These are phyloP conservation scores for Ostrea denselamellosa DNA, from an alignment of 1,140 invertebrate species.

Conservation along the genomic window DNA sequence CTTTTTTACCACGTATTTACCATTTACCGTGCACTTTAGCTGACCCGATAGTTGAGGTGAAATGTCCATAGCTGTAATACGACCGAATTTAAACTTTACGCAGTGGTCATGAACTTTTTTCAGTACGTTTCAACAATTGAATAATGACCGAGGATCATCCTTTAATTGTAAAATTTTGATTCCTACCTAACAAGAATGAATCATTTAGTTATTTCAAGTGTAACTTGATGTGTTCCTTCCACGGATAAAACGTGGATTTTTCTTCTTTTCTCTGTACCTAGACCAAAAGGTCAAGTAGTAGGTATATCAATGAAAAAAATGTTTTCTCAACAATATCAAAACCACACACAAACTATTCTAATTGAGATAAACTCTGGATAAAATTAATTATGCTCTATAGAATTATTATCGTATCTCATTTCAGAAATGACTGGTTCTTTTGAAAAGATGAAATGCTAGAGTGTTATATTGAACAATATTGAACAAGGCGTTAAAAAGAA, in stretches of 20 bases:
- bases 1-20: conserved; percentile 34
- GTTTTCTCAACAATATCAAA: not conserved
- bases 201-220: conserved; percentile 28
- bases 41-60: conserved; percentile 36
- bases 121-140: conserved; percentile 44
- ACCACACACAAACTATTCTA: not conserved
- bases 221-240: conserved; percentile 6
- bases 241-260: not conserved
- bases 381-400: not conserved
- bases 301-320: conserved; percentile 1
- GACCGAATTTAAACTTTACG: conserved; percentile 33
- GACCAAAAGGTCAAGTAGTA: not conserved
- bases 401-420: conserved; percentile 25
- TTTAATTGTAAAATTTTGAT: conserved; percentile 31
- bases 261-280: conserved; percentile 24
- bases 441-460: not conserved
- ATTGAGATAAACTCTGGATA: conserved; percentile 15
- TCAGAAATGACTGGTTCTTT: conserved; percentile 28
- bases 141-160: conserved; percentile 39
- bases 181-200: conserved; percentile 7
- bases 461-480: conserved; percentile 27
- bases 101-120: conserved; percentile 43
- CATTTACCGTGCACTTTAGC: conserved; percentile 42
- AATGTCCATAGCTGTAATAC: conserved; percentile 24
- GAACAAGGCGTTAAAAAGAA: conserved; percentile 24